A percentile compares a stretch with the other conserved stretches of the same genome.
Evolutionary conservation across 2,113 vertebrate species (phyloP).

Genomic region (Alexandromys fortis): DNA sequence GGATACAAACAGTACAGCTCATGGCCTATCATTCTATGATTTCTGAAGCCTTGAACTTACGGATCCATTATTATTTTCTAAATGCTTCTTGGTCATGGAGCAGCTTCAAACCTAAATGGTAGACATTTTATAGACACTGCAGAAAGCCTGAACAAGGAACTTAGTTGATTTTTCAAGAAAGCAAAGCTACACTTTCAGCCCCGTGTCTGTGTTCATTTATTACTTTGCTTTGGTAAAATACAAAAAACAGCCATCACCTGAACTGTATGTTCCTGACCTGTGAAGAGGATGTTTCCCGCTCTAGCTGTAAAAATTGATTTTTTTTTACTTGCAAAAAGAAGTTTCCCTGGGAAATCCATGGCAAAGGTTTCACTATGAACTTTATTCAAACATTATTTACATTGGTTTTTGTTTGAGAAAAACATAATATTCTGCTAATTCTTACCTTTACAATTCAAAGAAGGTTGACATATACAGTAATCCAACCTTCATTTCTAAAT

Average conservation of each 20-base stretch:
- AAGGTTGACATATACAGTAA: conserved; percentile 81
- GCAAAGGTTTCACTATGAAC: conserved; percentile 75
- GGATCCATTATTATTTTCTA: background rate
- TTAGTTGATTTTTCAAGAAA: background rate
- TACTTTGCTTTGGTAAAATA: conserved; percentile 41
- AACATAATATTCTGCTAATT: conserved; percentile 82
- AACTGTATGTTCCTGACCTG: background rate
- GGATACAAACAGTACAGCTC: background rate
- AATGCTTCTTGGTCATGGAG: background rate
- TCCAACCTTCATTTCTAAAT: conserved; percentile 76
- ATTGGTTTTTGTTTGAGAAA: conserved; percentile 73
- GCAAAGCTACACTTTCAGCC: background rate
- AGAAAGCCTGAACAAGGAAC: background rate
- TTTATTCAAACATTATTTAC: conserved; percentile 78
- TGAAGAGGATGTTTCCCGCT: conserved; percentile 27
- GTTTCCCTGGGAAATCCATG: conserved; percentile 57
- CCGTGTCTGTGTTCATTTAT: background rate
- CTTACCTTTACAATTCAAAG: conserved; percentile 82
- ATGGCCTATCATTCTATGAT: background rate
- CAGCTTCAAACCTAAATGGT: background rate
- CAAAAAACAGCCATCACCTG: background rate
- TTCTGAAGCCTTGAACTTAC: background rate
- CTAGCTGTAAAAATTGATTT: conserved; percentile 56
- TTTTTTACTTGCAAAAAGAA: conserved; percentile 67
- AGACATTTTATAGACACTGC: background rate